phyloP scores from a whole-genome alignment of 2,797 vertebrate genomes.

The Gambusia yucatana region DNA sequence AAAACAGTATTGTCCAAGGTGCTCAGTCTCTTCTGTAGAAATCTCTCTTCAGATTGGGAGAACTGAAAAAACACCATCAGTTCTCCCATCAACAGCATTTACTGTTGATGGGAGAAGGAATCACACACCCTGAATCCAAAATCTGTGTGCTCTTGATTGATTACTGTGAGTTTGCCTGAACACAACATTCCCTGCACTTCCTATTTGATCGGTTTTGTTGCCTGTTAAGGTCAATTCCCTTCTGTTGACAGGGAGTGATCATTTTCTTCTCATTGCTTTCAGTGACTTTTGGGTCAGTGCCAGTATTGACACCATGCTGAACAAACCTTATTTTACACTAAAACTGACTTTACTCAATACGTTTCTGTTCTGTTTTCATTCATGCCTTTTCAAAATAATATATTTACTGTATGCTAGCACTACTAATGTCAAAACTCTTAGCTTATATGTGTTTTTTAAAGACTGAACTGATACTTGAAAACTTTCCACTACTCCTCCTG shows the following conservation, averaged over 20 bases:
- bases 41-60: no score
- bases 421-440: neutral
- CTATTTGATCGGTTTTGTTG: neutral
- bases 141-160: neutral
- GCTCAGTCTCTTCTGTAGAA: no score
- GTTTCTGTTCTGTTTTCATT: neutral
- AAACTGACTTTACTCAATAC: neutral
- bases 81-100: neutral
- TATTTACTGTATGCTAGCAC: neutral
- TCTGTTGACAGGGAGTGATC: neutral
- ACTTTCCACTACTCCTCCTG: conserved; percentile 14
- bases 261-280: neutral
- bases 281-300: neutral
- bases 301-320: neutral
- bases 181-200: neutral
- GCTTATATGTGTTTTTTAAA: conserved; percentile 15
- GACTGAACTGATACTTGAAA: conserved; percentile 35
- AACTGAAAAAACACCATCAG: neutral
- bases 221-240: neutral
- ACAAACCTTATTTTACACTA: neutral
- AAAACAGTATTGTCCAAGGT: neutral
- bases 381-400: neutral
- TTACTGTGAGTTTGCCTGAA: neutral
- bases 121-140: neutral
- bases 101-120: neutral